These are phyloP conservation scores for Scartelaos histophorus DNA, from an alignment of 2,113 vertebrate genomes.

Conservation along the genomic window DNA sequence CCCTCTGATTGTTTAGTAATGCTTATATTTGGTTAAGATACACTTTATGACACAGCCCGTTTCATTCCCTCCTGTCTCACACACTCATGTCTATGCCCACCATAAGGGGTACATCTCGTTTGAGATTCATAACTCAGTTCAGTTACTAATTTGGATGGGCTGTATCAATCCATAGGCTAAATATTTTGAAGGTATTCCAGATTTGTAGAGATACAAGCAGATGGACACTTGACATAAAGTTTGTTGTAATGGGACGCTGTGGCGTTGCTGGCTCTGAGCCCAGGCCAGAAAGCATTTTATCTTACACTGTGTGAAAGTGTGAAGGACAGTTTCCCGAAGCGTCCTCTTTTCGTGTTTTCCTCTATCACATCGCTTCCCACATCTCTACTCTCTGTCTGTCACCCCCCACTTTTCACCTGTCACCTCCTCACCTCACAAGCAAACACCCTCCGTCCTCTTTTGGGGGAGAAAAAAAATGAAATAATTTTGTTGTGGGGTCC, in stretches of 20 bases:
- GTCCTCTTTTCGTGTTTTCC: conserved; percentile 75
- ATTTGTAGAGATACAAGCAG: conserved; percentile 19
- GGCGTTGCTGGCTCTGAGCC: conserved; percentile 2
- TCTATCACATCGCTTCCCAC: conserved; percentile 53
- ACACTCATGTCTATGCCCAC: too few species aligned
- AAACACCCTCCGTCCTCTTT: conserved; percentile 66
- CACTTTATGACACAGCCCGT: background rate
- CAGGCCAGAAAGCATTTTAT: conserved; percentile 63
- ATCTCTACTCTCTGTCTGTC: conserved; percentile 56
- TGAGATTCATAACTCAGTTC: background rate
- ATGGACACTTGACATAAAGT: conserved; percentile 35
- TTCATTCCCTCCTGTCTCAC: too few species aligned
- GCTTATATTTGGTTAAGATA: background rate
- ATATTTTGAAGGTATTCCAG: background rate
- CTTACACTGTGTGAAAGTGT: conserved; percentile 79
- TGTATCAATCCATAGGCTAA: background rate
- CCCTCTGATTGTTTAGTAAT: background rate
- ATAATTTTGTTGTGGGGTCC: conserved; percentile 99
- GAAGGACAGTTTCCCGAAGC: conserved; percentile 87
- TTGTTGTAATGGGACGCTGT: conserved; percentile 33
- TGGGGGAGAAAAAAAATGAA: conserved; percentile 79
- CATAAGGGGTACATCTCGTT: background rate
- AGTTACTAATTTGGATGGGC: background rate
- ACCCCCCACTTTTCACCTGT: conserved; percentile 69
- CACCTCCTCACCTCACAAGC: conserved; percentile 64